Conservation (phyloP, 2,888 invertebrate genomes). For the Aspidapion aeneum region DNA sequence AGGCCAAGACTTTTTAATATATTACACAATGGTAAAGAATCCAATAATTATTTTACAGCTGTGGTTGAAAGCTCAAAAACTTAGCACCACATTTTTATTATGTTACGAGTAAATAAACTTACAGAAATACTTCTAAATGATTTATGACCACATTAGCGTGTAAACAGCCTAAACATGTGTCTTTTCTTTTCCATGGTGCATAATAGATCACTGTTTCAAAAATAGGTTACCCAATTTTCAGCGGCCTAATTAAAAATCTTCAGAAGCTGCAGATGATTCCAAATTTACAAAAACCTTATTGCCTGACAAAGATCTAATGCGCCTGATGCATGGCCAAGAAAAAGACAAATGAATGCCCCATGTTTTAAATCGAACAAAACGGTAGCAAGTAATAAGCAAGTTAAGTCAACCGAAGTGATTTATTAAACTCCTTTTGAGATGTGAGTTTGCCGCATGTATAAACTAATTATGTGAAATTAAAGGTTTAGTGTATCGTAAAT, state of each 20-base stretch:
- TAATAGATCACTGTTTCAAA: conserved; percentile 12
- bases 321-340: background rate
- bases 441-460: conserved; percentile 25
- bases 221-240: conserved; percentile 23
- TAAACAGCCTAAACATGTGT: conserved; percentile 12
- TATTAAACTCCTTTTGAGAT: conserved; percentile 23
- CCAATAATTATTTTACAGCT: too few relatives aligned
- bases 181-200: conserved; percentile 11
- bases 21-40: too few relatives aligned
- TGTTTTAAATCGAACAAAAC: background rate
- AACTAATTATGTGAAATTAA: conserved; percentile 35
- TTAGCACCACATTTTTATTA: background rate
- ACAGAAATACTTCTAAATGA: background rate
- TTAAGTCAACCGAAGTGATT: conserved; percentile 24
- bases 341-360: background rate
- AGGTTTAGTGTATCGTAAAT: conserved; percentile 44
- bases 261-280: conserved; percentile 4
- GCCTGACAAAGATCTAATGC: background rate
- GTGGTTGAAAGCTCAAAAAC: too few relatives aligned
- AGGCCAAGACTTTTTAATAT: too few relatives aligned
- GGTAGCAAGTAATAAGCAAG: conserved; percentile 17
- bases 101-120: background rate
- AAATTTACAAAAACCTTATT: background rate
- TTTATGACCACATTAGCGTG: conserved; percentile 15
- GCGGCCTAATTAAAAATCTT: conserved; percentile 23